A percentile compares a stretch with the other conserved stretches of the same genome.
Conservation (phyloP, 2,113 vertebrate genomes). For the Neomonachus schauinslandi region DNA sequence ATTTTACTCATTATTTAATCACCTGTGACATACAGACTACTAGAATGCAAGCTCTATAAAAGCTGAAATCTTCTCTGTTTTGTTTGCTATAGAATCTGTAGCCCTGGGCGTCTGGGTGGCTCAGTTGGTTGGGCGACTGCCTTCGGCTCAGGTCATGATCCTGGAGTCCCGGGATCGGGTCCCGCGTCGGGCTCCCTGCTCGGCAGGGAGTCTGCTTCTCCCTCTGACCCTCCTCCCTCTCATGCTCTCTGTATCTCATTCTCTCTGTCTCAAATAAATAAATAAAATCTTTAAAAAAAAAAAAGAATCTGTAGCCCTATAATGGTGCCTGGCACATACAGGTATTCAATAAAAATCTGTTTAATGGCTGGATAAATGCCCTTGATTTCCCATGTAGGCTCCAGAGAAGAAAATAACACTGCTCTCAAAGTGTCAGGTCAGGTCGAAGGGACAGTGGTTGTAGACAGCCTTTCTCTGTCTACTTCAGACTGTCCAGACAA, state of each 20-base stretch:
- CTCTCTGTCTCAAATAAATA: too few relatives aligned
- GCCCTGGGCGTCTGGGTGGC: too few relatives aligned
- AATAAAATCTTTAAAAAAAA: too few relatives aligned
- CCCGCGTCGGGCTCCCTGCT: too few relatives aligned
- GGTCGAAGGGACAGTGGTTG: not conserved
- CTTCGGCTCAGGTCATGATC: too few relatives aligned
- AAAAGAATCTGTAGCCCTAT: not conserved
- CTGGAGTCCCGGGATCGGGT: too few relatives aligned
- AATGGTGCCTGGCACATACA: not conserved
- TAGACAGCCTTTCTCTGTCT: not conserved
- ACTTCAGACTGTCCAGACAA: constrained; percentile 14
- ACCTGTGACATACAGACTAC: not conserved
- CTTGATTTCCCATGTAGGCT: not conserved
- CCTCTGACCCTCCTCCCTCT: too few relatives aligned
- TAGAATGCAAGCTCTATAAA: constrained; percentile 9
- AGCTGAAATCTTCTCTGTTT: constrained; percentile 11
- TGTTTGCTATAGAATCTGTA: not conserved
- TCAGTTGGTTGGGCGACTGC: too few relatives aligned
- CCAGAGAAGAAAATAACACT: constrained; percentile 6
- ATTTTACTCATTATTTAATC: constrained; percentile 20
- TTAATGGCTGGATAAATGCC: constrained; percentile 15
- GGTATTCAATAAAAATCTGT: constrained; percentile 17
- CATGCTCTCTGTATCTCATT: too few relatives aligned
- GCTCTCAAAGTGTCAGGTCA: not conserved
- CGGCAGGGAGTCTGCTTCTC: too few relatives aligned